Evolutionary conservation across 2,113 vertebrate genomes (phyloP), one percentile per base, ranked within the genome.

Genomic region (Epinephelus cyanopodus): DNA sequence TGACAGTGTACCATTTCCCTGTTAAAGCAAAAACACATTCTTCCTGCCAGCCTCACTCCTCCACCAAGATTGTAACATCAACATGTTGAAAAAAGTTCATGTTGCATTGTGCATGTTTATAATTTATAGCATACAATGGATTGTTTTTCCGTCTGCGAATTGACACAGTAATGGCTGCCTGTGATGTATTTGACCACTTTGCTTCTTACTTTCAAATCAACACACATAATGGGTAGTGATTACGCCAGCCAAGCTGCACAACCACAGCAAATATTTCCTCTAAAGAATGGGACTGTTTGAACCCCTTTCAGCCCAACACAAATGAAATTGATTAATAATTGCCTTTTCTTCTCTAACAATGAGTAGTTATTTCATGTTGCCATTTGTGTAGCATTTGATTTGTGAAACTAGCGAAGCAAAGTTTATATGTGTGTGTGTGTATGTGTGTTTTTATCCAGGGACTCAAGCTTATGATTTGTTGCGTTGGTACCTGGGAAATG

Each of bases 321-420:
- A 92, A 93, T 90, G 70, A 74, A 91, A 92, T 93, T 81, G 71
- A 92, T 93, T 89, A 89, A 92, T 91, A 93, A 93, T 91, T 89
- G 85, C 84, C 69, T 74, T 94, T 91, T 89, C 76, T 81, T 77
- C 82, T 79, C 72, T 73, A 64, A 77, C 88, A 79, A 77, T 87
- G 87, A 92, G 92, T 90, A 87, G 85, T 89, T 92, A 82, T 90
- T 90, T 87, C 74, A 78, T 87, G 87, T 87, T 90, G 73, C 81
- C 80, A 69, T 92, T 84, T 90, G 84, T 82, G 83, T 79, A 60
- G 27, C 6, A 17, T 85, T 91, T 91, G 85, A 89, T 94, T 87
- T 91, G 91, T 87, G 81, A 21, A 73, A 85, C 86, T 72, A n/a
- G 76, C 21, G 76, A 78, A 71, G 53, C 70, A 48, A 80, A 58